Evolutionary conservation across 1,140 invertebrate genomes (phyloP), one percentile per base, ranked within the genome.

Genomic region (Ectropis grisescens): DNA sequence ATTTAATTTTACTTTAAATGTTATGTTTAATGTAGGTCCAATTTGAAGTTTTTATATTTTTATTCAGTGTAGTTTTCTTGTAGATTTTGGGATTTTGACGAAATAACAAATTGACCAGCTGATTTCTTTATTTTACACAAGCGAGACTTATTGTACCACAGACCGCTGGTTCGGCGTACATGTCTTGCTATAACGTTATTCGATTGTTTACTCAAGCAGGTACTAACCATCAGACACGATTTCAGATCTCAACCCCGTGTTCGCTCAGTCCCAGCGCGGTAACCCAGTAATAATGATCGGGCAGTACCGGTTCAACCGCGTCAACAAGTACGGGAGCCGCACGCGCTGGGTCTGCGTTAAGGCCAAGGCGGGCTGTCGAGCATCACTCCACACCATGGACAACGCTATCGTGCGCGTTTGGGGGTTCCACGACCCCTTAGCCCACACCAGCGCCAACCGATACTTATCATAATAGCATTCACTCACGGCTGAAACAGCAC

Each of bases 271-370:
- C 6, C 71, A 79, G 39, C 57, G 74, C 9, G 76, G 76, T 1
- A 81, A 81, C 27, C 72, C 74, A 6, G 69, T 81, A n/a, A 79
- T 81, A 5, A 79, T 76, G 74, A 78, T 81, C 26, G 74, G 71
- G 9, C 67, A 69, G 34, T 81, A 79, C 35, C 65, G 74, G 1
- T 81, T 81, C 33, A 76, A 79, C 39, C 64, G 72, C 15, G 72
- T 76, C 3, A 76, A 76, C 24, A 76, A 78, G 15, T 69, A 72
- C 26, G 71, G 71, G 6, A 69, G 61, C 31, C 46, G 68, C 11
- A 79, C 54, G 3, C 55, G 76, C 57, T 82, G 76, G 76, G 71
- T 79, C 10, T 82, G 76, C 44, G 74, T 79, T 1, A 82, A 76
- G 38, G 71, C 71, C 0, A 80, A 80, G 15, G 64, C 64, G 13